A percentile compares a stretch with the other conserved stretches of the same genome.
Evolutionary conservation across 2,113 vertebrate species (phyloP).

Genomic region (Mobula birostris): DNA sequence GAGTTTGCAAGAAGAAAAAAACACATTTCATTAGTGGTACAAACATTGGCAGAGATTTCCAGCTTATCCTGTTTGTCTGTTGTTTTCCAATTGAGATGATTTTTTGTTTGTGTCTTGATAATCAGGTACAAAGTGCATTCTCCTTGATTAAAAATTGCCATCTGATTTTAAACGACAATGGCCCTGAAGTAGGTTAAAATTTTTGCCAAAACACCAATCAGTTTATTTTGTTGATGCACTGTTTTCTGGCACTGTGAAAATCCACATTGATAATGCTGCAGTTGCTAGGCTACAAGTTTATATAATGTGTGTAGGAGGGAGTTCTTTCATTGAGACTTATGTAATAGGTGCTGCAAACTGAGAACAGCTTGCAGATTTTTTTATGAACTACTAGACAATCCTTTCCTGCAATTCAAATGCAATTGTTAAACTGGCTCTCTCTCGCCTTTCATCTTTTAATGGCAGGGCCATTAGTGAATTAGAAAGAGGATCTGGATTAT

Average conservation of each 20-base stretch:
- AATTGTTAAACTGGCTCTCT: neutral
- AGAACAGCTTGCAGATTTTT: neutral
- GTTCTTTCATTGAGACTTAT: neutral
- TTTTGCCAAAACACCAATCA: slow-evolving; percentile 31
- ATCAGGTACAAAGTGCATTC: neutral
- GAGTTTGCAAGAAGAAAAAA: neutral
- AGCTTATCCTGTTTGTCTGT: neutral
- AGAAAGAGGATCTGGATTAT: neutral
- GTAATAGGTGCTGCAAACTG: neutral
- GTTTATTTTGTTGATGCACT: slow-evolving; percentile 8
- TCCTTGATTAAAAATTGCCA: neutral
- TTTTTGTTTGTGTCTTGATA: neutral
- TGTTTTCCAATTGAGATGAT: neutral
- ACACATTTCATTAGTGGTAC: neutral
- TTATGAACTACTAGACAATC: neutral
- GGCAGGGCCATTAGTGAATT: neutral
- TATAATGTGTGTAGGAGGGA: slow-evolving; percentile 29
- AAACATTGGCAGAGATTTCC: neutral
- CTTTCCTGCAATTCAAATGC: neutral
- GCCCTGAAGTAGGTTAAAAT: neutral
- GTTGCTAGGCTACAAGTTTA: slow-evolving; percentile 32
- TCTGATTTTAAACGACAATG: neutral
- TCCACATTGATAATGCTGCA: neutral
- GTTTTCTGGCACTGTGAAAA: neutral
- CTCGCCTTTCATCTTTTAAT: neutral